Conservation (phyloP, 2,797 vertebrate genomes). For the Leptatherina wallacei region DNA sequence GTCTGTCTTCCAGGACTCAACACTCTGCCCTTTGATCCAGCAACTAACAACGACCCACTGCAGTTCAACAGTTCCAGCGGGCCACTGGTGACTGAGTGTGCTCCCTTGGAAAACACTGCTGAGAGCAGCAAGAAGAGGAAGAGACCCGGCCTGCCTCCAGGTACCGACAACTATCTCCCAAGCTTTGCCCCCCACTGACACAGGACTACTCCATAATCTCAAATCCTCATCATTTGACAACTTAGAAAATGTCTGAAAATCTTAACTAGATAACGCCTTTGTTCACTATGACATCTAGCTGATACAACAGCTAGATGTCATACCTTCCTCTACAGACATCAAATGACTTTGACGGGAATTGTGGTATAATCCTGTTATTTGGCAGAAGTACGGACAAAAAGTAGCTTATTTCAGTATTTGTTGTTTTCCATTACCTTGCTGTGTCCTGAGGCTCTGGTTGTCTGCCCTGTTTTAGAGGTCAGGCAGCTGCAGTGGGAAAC, state of each 20-base stretch:
- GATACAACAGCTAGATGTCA: slow-evolving; percentile 35
- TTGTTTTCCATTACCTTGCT: slow-evolving; percentile 64
- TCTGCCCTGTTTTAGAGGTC: slow-evolving; percentile 72
- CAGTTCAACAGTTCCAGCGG: slow-evolving; percentile 84
- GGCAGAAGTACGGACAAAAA: slow-evolving; percentile 26
- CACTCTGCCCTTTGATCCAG: slow-evolving; percentile 88
- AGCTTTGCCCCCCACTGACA: slow-evolving; percentile 8
- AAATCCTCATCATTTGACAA: slow-evolving; percentile 33
- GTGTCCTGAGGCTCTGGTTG: slow-evolving; percentile 67
- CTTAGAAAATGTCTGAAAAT: slow-evolving; percentile 23
- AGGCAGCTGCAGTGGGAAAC: slow-evolving; percentile 62
- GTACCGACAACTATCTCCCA: slow-evolving; percentile 71
- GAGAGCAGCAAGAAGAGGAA: slow-evolving; percentile 90
- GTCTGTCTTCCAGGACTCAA: slow-evolving; percentile 86
- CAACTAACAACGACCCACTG: slow-evolving; percentile 86
- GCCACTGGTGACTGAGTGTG: slow-evolving; percentile 81
- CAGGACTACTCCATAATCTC: slow-evolving; percentile 32
- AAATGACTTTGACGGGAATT: slow-evolving; percentile 39
- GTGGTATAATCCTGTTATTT: slow-evolving; percentile 65
- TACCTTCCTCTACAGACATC: slow-evolving; percentile 23
- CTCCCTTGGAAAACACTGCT: slow-evolving; percentile 84
- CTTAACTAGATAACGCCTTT: slow-evolving; percentile 15
- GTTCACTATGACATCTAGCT: slow-evolving; percentile 16
- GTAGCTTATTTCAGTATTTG: slow-evolving; percentile 51
- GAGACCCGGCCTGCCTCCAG: slow-evolving; percentile 86